Evolutionary conservation across 2,888 invertebrate genomes (phyloP), one percentile per base, ranked within the genome.

Genomic region (Polylopha cassiicola): DNA sequence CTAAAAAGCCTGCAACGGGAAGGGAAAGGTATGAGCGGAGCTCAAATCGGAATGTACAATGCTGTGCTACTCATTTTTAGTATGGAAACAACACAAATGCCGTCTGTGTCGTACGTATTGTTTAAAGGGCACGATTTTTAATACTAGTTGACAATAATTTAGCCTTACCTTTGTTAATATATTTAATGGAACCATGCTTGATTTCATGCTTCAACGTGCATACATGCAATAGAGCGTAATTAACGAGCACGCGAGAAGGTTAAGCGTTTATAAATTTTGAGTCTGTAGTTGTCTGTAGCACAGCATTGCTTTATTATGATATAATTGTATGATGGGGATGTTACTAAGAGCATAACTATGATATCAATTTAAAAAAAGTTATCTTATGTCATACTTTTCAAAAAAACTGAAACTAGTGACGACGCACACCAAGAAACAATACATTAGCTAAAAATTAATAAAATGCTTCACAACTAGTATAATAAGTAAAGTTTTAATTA

Each of bases 21-120:
- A 39, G 34, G 44, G 36, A 43, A 26, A 29, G 42, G 37, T 20
- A 23, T 32, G 44, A 29, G 36, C 14, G 7, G 55, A 61, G 61
- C 59, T 62, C 66, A 70, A 74, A 79, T 82, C 82, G 82, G 82
- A 84, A 84, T 82, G 81, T 78, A 82, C 82, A 79, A 77, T 81
- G 79, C 79, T 76, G 79, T 79, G 82, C 79, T 75, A 77, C 74
- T 61, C 55, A 44, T 44, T 47, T 21, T 41, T 46, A 54, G 61
- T n/a, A n/a, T n/a, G 61, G 64, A 70, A 73, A 81, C 76, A 60
- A 74, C 80, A 79, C 80, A 76, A 73, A 69, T 75, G 76, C 66
- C 66, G 70, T 62, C 61, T 51, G 53, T 46, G 42, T 46, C 39
- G 48, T 39, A 31, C 36, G 39, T 28, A 41, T 32, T 43, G 39